A percentile compares a stretch with the other conserved stretches of the same genome.
Evolutionary conservation across 2,797 vertebrate species (phyloP).

Genomic region (Pyrocephalus nanus): DNA sequence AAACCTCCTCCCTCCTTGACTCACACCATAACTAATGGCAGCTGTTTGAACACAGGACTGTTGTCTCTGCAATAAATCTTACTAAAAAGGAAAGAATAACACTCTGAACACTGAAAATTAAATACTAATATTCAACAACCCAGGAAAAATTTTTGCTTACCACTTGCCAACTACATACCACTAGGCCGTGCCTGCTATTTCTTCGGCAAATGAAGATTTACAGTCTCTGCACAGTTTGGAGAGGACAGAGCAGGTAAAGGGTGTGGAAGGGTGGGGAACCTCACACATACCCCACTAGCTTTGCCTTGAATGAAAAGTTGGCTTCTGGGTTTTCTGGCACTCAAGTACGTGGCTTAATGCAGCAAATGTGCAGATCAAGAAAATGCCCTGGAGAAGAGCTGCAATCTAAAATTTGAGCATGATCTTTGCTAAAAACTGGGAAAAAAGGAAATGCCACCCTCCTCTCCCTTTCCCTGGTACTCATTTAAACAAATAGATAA

Average conservation of each 20-base stretch:
- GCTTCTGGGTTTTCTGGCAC: background rate
- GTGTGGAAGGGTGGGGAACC: fast-evolving
- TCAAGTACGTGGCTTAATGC: background rate
- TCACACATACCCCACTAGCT: background rate
- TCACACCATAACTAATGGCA: background rate
- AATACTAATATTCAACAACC: background rate
- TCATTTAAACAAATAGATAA: background rate
- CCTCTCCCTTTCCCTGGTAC: background rate
- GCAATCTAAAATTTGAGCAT: background rate
- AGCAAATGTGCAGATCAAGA: background rate
- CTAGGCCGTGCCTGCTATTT: background rate
- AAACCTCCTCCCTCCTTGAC: background rate
- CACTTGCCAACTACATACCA: background rate
- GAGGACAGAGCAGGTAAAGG: background rate
- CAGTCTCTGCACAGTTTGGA: background rate
- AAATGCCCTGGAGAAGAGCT: background rate
- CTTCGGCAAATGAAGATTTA: background rate
- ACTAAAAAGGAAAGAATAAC: background rate
- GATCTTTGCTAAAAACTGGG: background rate
- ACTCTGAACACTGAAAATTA: background rate
- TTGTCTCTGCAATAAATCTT: background rate
- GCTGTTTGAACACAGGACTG: background rate
- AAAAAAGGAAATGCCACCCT: background rate
- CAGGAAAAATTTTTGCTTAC: background rate
- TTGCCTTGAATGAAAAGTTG: background rate